Evolutionary conservation across 1,140 invertebrate species (phyloP), one percentile per base, ranked within the genome.

Genomic region (Procambarus virginalis): DNA sequence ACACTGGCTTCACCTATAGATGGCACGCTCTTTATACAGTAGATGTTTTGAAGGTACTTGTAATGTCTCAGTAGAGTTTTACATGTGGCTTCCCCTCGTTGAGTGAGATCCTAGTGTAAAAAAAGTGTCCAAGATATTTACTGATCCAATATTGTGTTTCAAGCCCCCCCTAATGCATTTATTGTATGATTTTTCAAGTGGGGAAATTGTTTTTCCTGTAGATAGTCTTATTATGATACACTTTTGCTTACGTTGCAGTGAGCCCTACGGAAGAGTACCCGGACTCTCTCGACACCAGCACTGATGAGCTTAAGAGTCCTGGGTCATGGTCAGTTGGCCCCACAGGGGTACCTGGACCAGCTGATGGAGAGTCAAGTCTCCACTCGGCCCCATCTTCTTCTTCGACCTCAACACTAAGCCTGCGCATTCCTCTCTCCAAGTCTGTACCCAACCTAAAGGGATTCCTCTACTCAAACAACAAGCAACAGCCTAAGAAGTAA

Each of bases 401-500:
- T 2, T 55, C 84, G 0, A 45, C 73, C 22, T n/a, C 85, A 4
- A 49, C 55, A 9, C 17, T 70, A n/a, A 77, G 85, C 20, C 20
- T 87, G 14, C 85, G 77, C 8, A 48, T 87, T 51, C 60, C 85
- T 22, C 77, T 87, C 34, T 87, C 85, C 76, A 87, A 87, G 55
- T 87, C 85, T 20, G 85, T 87, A 49, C 85, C 85, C n/a, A 87
- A 87, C 58, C 45, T 87, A 14, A 87, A 87, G 60, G 85, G 85
- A 2, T 87, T 87, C 46, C 85, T 87, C 58, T 78, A 80, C 77
- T 70, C 55, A 46, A 87, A 87, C 58, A 75, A 87, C 58, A 87
- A 80, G 14, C 85, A 86, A 17, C 75, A 86, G n/a, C 8, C 51
- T 14, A 86, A 86, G 55, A 86, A 86, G 84, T 86, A 79, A 86